Evolutionary conservation across 2,888 invertebrate genomes (phyloP), one percentile per base, ranked within the genome.

Genomic region (Epinotia bilunana): DNA sequence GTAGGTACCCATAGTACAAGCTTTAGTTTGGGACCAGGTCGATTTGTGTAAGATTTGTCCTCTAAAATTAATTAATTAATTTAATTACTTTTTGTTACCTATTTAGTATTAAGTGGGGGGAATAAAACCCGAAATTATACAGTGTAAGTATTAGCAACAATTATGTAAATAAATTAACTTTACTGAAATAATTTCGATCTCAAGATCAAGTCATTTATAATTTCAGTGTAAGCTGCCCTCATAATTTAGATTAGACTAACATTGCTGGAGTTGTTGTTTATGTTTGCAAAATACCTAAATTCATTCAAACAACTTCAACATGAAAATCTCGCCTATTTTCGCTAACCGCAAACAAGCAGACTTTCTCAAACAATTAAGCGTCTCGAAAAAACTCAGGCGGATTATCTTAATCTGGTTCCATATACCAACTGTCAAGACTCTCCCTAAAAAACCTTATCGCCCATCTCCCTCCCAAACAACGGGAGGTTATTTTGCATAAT

Each of bases 401-500:
- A 88, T 88, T 91, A 93, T 93, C 93, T 93, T 91, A 93, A 93
- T 93, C 91, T 87, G 84, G 82, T 83, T 92, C 93, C 93, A 93
- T 93, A 93, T 91, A 93, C 93, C 91, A 93, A 94, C 92, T 94
- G 93, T 93, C 93, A 93, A 88, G 88, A 82, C 82, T 83, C 82
- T 86, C 84, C 85, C 86, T 87, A 86, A 88, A 87, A 87, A 81
- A 81, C 79, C 86, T 89, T 90, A 91, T 92, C 92, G 80, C 69
- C 72, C 81, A 91, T 93, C 90, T 90, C 80, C 84, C 84, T 83
- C 83, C 83, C 87, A 89, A 90, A 90, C 90, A 91, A 91, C 89
- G 87, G 88, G 91, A 82, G 87, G 90, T 90, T 93, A 93, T 91
- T 94, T 93, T 93, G 92, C 93, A 93, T 93, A 94, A 93, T 94